Evolutionary conservation across 2,797 vertebrate genomes (phyloP).

Genomic region (Cossypha dichroa): DNA sequence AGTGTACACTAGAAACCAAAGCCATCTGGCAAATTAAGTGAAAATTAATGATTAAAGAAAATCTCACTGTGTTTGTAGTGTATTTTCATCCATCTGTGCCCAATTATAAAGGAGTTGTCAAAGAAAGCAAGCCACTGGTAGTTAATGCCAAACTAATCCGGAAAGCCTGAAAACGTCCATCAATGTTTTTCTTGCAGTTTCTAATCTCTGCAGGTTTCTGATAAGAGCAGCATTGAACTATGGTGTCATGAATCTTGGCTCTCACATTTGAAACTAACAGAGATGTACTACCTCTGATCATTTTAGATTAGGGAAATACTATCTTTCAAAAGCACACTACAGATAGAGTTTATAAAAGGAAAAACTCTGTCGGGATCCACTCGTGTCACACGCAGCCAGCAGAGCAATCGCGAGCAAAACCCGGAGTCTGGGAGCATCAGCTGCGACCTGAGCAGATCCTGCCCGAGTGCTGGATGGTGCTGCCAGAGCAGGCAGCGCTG

Average conservation of each 20-base stretch:
- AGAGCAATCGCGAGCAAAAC: background rate
- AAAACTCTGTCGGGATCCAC: background rate
- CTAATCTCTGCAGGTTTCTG: conserved; percentile 59
- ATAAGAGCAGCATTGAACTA: conserved; percentile 46
- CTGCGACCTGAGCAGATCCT: background rate
- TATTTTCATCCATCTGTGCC: conserved; percentile 57
- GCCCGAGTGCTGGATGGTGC: background rate
- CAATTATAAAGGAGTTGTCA: conserved; percentile 51
- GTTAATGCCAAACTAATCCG: conserved; percentile 43
- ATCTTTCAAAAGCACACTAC: conserved; percentile 4
- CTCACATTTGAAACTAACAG: conserved; percentile 21
- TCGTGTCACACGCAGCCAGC: background rate
- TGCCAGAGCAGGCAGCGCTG: fast-evolving
- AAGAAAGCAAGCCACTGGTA: conserved; percentile 29
- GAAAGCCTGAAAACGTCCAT: conserved; percentile 34
- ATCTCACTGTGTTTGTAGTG: conserved; percentile 33
- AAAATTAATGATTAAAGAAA: conserved; percentile 65
- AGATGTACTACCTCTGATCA: conserved; percentile 53
- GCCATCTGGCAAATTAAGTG: conserved; percentile 54
- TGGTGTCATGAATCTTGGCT: conserved; percentile 38
- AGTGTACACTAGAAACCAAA: conserved; percentile 20
- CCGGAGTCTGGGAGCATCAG: background rate
- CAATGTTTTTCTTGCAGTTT: background rate
- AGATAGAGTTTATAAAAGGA: background rate
- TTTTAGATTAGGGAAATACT: conserved; percentile 40